Evolutionary conservation across 1,140 invertebrate species (phyloP), one percentile per base, ranked within the genome.

Genomic region (Drosophila ercepeae): DNA sequence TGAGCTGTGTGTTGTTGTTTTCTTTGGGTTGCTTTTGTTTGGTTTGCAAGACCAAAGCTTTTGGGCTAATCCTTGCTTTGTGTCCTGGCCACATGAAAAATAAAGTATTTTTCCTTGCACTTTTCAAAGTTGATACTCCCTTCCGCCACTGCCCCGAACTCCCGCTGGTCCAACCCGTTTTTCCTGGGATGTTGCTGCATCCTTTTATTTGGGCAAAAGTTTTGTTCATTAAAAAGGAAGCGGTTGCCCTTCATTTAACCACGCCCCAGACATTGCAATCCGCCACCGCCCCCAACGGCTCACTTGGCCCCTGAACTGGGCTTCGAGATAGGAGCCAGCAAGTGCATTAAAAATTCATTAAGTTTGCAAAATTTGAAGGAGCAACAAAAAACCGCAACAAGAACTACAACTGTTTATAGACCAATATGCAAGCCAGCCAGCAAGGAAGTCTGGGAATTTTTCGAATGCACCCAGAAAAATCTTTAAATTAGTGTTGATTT

Each of bases 331-430:
- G 60, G 41, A 42, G 32, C 32, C 64, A 68, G 75, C 78, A 83
- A 90, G 84, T 86, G 86, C 89, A 90, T 90, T 90, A 90, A 90
- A 90, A 90, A 90, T 90, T 90, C 89, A 90, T 90, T 90, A 90
- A 90, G 89, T 90, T 90, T 77, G 75, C 52, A 77, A 88, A 90
- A 83, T 90, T 90, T 86, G 63, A 83, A 82, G 84, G 51, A 75
- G 72, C 68, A 73, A 74, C 81, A 76, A 71, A 77, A 82, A 89
- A 74, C 75, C 63, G 48, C 83, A 89, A 58, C 75, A 89, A 64
- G 75, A 75, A 82, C 71, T 83, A 78, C 68, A 84, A 76, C 78
- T 83, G 88, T 88, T 90, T 90, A 90, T 90, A 90, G 82, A 90
- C 77, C 89, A 89, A 90, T 90, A 89, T 76, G 60, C 75, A 78